Conservation (phyloP, 2,797 vertebrate genomes). For the Phrynocephalus guinanensis region DNA sequence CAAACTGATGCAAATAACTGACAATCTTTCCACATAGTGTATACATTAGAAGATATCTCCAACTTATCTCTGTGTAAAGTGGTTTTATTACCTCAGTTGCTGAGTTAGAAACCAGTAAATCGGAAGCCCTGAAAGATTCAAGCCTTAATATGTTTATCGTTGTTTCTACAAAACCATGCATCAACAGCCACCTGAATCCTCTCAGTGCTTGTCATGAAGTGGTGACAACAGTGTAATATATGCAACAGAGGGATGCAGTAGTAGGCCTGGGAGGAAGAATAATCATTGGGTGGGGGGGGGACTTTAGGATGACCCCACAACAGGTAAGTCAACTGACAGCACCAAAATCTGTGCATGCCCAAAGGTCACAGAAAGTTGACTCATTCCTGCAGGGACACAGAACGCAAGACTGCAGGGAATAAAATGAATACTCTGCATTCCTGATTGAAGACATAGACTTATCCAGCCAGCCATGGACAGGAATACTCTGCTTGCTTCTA, state of each 20-base stretch:
- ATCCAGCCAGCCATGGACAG: background rate
- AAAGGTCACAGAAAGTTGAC: background rate
- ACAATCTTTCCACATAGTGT: background rate
- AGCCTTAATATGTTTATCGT: background rate
- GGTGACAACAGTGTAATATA: background rate
- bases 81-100: background rate
- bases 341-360: background rate
- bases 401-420: too few relatives aligned
- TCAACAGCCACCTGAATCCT: background rate
- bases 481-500: background rate
- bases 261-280: background rate
- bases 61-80: background rate
- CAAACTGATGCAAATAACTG: background rate
- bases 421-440: background rate
- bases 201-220: background rate
- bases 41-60: background rate
- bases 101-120: background rate
- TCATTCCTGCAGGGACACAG: too few relatives aligned
- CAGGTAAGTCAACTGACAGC: background rate
- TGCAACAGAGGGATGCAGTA: background rate
- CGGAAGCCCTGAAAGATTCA: too few relatives aligned
- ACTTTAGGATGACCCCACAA: background rate
- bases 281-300: background rate
- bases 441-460: background rate
- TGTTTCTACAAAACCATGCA: background rate